Evolutionary conservation across 2,797 vertebrate genomes (phyloP).

Genomic region (Mus caroli): DNA sequence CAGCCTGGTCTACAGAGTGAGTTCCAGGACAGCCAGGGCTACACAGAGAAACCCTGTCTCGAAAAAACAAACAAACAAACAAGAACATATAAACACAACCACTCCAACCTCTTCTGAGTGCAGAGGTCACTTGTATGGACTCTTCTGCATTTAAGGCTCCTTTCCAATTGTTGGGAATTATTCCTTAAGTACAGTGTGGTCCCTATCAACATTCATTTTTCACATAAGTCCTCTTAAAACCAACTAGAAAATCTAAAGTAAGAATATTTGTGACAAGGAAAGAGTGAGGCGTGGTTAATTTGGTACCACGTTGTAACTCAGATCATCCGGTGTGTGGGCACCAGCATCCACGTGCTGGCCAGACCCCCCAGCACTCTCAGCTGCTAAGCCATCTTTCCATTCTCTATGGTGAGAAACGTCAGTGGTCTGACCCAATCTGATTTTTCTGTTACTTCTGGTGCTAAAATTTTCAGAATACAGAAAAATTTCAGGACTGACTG

Average conservation of each 20-base stretch:
- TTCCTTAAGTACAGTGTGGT: not conserved
- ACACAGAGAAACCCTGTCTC: too few species aligned
- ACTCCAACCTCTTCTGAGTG: not conserved
- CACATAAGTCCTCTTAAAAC: conserved; percentile 10
- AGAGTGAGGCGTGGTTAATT: not conserved
- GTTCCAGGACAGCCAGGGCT: too few species aligned
- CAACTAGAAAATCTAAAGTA: not conserved
- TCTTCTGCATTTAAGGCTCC: not conserved
- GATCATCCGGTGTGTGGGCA: too few species aligned
- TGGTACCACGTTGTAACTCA: not conserved
- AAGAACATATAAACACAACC: not conserved
- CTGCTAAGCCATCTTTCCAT: not conserved
- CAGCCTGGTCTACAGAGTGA: too few species aligned
- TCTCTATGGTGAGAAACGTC: not conserved
- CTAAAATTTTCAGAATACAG: conserved; percentile 44
- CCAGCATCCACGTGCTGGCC: not conserved
- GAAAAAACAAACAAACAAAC: not conserved
- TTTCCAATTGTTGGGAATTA: conserved; percentile 34
- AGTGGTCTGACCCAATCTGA: not conserved
- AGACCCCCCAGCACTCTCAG: too few species aligned
- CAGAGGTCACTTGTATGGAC: conserved; percentile 16
- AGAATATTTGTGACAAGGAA: not conserved
- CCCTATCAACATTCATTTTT: not conserved
- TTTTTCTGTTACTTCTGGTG: conserved; percentile 58
- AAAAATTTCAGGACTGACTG: conserved; percentile 38